Percentiles rank a stretch among this genome's conserved stretches.
Conservation (phyloP, 2,797 vertebrate species). For the Tolypeutes matacus region DNA sequence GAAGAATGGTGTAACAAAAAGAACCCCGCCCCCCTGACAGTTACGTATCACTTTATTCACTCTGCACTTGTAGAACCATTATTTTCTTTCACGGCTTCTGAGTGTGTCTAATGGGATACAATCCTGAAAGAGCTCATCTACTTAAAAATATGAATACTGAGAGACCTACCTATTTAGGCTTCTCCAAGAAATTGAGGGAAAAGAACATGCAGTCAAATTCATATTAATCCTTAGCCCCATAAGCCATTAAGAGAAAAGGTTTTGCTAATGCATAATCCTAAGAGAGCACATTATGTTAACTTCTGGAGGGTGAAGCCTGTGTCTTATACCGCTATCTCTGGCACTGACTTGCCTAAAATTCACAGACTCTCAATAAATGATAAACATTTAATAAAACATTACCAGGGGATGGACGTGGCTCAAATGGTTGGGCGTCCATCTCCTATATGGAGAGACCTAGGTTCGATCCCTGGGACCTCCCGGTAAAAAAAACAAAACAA, state of each 20-base stretch:
- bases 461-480: too few relatives aligned
- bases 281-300: background rate
- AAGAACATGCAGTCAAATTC: slow-evolving; percentile 12
- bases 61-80: background rate
- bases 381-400: background rate
- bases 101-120: background rate
- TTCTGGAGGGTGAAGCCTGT: background rate
- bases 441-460: too few relatives aligned
- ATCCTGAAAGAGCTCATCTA: background rate
- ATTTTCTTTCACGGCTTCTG: background rate
- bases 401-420: too few relatives aligned
- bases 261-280: background rate
- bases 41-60: background rate
- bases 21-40: background rate
- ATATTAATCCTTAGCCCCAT: slow-evolving; percentile 14
- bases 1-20: background rate
- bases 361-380: background rate
- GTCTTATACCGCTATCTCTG: background rate
- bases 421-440: too few relatives aligned
- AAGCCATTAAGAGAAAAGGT: background rate
- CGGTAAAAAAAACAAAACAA: too few relatives aligned
- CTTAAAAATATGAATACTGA: slow-evolving; percentile 34
- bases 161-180: background rate
- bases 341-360: background rate
- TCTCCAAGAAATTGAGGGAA: slow-evolving; percentile 43